A percentile compares a stretch with the other conserved stretches of the same genome.
Conservation (phyloP, 1,140 invertebrate species). For the Zaprionus vittiger region DNA sequence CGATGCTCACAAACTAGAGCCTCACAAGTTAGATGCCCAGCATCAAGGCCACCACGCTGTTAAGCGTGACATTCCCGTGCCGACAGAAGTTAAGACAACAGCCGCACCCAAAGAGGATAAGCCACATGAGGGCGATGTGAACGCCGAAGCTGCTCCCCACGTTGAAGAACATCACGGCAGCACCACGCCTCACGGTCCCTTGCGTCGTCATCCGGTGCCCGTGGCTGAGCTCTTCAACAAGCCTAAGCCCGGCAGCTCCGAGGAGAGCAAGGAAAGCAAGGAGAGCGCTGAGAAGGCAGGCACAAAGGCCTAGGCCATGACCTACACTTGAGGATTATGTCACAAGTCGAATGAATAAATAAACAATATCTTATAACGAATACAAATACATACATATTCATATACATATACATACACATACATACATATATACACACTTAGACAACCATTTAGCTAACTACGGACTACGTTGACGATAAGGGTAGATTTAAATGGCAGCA, state of each 20-base stretch:
- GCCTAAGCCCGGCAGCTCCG: conserved; percentile 44
- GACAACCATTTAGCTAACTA: conserved; percentile 2
- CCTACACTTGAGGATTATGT: conserved; percentile 11
- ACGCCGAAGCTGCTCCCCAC: neutral
- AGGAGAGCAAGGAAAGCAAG: conserved; percentile 39
- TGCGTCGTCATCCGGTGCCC: conserved; percentile 59
- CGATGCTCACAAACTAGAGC: no score
- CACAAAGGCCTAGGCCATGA: conserved; percentile 13
- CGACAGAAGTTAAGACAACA: conserved; percentile 53
- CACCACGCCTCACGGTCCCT: conserved; percentile 22
- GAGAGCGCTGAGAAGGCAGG: conserved; percentile 45
- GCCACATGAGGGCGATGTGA: conserved; percentile 10
- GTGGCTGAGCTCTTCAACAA: conserved; percentile 61
- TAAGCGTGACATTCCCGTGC: conserved; percentile 68
- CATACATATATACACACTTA: conserved; percentile 5
- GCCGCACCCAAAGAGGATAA: conserved; percentile 19
- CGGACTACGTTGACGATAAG: neutral
- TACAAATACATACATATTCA: conserved; percentile 5
- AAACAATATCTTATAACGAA: neutral
- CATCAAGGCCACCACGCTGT: neutral
- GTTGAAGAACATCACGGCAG: neutral
- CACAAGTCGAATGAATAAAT: conserved; percentile 34
- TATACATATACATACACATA: neutral
- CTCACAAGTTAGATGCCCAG: no score
- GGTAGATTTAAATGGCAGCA: neutral